phyloP scores from a whole-genome alignment of 2,888 invertebrate species.

The Geophilus truncorum region DNA sequence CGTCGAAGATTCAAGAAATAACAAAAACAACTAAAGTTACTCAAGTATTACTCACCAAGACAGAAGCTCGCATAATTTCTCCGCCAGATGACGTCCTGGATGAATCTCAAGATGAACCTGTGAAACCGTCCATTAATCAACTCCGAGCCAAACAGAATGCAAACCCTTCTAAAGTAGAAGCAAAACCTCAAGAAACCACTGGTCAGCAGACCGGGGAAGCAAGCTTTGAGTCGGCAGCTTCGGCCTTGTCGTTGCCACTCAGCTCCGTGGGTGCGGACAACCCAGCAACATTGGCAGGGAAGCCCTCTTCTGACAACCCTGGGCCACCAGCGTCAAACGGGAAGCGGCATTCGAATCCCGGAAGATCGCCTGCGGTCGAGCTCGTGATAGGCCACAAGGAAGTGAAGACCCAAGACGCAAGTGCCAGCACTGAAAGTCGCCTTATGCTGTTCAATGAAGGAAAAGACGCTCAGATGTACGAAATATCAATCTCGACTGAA shows the following conservation, averaged over 20 bases:
- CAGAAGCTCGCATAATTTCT: too few species aligned
- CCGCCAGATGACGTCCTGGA: too few species aligned
- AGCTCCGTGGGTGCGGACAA: neutral
- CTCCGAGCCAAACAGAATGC: neutral
- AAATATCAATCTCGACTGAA: constrained; percentile 36
- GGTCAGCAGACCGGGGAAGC: neutral
- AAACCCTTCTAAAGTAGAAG: neutral
- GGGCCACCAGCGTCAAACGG: neutral
- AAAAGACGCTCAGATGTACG: constrained; percentile 28
- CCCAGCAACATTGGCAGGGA: neutral
- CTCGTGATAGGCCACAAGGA: constrained; percentile 36
- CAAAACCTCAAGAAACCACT: neutral
- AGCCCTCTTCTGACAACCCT: too few species aligned
- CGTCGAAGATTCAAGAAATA: too few species aligned
- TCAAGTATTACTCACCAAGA: too few species aligned
- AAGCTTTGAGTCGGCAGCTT: neutral
- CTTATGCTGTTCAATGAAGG: constrained; percentile 32
- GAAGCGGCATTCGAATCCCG: neutral
- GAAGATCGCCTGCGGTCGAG: constrained; percentile 33
- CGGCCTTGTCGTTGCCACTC: neutral
- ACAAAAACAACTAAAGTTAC: too few species aligned
- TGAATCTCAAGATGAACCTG: neutral
- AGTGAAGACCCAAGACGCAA: constrained; percentile 36
- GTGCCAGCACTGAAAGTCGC: constrained; percentile 35
- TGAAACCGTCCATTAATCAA: neutral